Evolutionary conservation across 2,797 vertebrate genomes (phyloP).

Genomic region (Tolypeutes matacus): DNA sequence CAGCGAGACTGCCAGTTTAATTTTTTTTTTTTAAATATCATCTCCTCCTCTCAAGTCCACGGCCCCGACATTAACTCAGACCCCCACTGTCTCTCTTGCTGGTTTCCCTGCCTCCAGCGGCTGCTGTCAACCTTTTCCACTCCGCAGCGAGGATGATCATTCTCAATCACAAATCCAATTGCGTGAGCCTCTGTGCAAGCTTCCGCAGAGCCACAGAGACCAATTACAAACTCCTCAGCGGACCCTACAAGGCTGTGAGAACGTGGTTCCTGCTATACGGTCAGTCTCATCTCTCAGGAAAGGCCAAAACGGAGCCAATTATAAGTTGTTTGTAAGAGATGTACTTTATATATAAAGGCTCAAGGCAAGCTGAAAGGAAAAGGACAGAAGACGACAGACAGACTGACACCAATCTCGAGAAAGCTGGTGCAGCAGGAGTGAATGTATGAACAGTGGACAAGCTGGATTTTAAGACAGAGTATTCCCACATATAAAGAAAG

Average conservation of each 20-base stretch:
- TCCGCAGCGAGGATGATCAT: fast-evolving
- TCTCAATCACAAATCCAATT: not conserved
- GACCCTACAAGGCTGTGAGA: fast-evolving
- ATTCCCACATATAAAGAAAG: not conserved
- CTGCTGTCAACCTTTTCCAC: not conserved
- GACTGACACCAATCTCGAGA: not conserved
- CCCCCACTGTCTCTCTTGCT: not conserved
- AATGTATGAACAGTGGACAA: fast-evolving
- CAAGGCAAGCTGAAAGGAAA: not conserved
- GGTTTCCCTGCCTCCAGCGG: not conserved
- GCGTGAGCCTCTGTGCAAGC: fast-evolving
- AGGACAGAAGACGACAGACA: not conserved
- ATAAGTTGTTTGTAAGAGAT: not conserved
- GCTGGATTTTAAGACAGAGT: not conserved
- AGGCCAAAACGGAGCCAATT: not conserved
- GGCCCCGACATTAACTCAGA: not conserved
- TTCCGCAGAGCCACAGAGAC: not conserved
- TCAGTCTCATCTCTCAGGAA: not conserved
- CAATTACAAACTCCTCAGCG: not conserved
- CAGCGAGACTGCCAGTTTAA: not conserved
- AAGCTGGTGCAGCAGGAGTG: fast-evolving
- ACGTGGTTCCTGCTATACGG: fast-evolving
- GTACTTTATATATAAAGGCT: fast-evolving
- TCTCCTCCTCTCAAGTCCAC: too few species aligned
- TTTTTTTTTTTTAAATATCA: too few species aligned